Percentiles rank a stretch among this genome's conserved stretches.
phyloP scores from a whole-genome alignment of 2,888 invertebrate species.

The Orgyia antiqua region DNA sequence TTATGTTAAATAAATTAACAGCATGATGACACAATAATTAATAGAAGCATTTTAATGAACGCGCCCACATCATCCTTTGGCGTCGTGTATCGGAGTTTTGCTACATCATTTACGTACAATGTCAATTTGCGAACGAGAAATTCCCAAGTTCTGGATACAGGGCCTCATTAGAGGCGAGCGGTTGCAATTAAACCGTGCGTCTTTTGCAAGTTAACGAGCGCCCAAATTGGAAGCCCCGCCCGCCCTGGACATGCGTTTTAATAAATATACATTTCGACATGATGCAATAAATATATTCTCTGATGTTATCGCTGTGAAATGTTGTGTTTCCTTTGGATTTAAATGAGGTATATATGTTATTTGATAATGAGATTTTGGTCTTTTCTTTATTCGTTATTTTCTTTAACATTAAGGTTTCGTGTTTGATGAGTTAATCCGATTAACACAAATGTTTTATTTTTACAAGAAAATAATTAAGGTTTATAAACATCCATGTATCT shows the following conservation, averaged over 20 bases:
- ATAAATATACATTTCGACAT: constrained; percentile 48
- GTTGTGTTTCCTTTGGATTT: constrained; percentile 22
- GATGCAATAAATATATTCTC: constrained; percentile 41
- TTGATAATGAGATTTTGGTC: constrained; percentile 1
- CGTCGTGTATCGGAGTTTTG: constrained; percentile 43
- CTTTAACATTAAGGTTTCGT: too few species aligned
- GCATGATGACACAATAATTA: too few species aligned
- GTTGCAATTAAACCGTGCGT: constrained; percentile 73
- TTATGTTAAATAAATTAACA: too few species aligned
- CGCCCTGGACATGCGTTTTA: constrained; percentile 60
- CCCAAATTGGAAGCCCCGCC: constrained; percentile 63
- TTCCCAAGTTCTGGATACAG: constrained; percentile 54
- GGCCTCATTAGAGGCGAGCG: constrained; percentile 71
- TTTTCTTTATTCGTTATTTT: too few species aligned
- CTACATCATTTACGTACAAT: constrained; percentile 69
- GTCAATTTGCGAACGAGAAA: constrained; percentile 66
- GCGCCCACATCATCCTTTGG: constrained; percentile 34
- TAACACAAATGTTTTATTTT: too few species aligned
- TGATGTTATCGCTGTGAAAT: constrained; percentile 34
- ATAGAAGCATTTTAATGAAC: constrained; percentile 23
- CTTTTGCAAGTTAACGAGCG: constrained; percentile 74
- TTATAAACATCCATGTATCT: too few species aligned
- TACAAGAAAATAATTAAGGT: too few species aligned
- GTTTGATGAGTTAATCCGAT: too few species aligned
- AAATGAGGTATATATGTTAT: constrained; percentile 23